Percentiles rank a stretch among this genome's conserved stretches.
These are phyloP conservation scores for Coptodon bakossiorum DNA, from an alignment of 2,113 vertebrate genomes.

Conservation along the genomic window DNA sequence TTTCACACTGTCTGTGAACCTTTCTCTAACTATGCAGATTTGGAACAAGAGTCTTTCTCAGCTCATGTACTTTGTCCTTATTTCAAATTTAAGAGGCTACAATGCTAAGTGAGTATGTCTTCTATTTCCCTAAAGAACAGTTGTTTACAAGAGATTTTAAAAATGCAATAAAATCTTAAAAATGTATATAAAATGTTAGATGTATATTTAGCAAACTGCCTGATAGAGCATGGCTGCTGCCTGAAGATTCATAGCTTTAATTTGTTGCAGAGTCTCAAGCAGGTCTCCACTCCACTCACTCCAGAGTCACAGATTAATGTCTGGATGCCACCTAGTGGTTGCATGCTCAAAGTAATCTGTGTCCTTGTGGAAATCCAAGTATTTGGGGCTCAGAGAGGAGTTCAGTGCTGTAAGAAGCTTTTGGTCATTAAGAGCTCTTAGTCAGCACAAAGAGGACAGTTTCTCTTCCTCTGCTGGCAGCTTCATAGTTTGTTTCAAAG, in stretches of 20 bases:
- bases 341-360: not conserved
- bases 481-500: not conserved
- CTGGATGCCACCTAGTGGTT: conserved; percentile 21
- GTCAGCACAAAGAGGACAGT: not conserved
- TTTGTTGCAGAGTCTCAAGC: not conserved
- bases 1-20: not conserved
- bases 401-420: not conserved
- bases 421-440: not conserved
- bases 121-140: fast-evolving
- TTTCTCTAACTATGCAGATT: not conserved
- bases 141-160: not conserved
- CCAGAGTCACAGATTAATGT: not conserved
- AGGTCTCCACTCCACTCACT: not conserved
- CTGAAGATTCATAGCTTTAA: not conserved
- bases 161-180: not conserved
- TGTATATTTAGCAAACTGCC: not conserved
- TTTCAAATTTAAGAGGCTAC: not conserved
- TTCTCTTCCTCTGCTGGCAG: not conserved
- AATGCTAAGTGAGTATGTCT: not conserved
- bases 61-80: not conserved
- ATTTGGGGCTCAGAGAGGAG: not conserved
- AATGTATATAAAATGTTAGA: not conserved
- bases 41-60: not conserved
- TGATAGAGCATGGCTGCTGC: not conserved
- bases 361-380: not conserved